phyloP scores from a whole-genome alignment of 2,113 vertebrate genomes.

The Vidua chalybeata region DNA sequence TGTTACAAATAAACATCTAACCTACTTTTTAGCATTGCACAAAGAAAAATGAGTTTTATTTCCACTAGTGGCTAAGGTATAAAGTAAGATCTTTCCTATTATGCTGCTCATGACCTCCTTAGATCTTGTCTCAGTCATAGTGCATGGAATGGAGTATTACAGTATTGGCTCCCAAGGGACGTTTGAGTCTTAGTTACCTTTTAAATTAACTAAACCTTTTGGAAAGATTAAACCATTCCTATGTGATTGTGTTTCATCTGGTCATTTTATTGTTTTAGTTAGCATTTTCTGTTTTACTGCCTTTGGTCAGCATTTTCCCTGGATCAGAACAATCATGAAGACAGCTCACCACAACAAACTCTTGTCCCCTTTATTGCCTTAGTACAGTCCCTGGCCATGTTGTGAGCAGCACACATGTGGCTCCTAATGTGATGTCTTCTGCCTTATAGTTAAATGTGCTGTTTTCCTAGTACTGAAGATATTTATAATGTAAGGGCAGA shows the following conservation, averaged over 20 bases:
- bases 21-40: slow-evolving; percentile 44
- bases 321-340: background rate
- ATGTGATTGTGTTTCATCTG: slow-evolving; percentile 36
- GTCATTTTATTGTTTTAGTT: background rate
- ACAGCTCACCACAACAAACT: background rate
- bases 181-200: slow-evolving; percentile 49
- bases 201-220: slow-evolving; percentile 60
- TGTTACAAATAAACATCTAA: slow-evolving; percentile 57
- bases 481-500: background rate
- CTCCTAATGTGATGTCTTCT: background rate
- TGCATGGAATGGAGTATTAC: slow-evolving; percentile 28
- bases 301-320: background rate
- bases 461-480: background rate
- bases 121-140: slow-evolving; percentile 57
- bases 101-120: slow-evolving; percentile 41
- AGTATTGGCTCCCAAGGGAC: slow-evolving; percentile 9
- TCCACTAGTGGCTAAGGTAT: slow-evolving; percentile 20
- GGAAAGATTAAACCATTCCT: slow-evolving; percentile 26
- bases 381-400: background rate
- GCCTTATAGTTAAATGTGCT: background rate
- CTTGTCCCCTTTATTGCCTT: background rate
- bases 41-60: slow-evolving; percentile 37
- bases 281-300: background rate
- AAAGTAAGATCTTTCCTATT: slow-evolving; percentile 69
- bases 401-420: background rate